Evolutionary conservation across 2,797 vertebrate genomes (phyloP).

Genomic region (Epinephelus malabaricus): DNA sequence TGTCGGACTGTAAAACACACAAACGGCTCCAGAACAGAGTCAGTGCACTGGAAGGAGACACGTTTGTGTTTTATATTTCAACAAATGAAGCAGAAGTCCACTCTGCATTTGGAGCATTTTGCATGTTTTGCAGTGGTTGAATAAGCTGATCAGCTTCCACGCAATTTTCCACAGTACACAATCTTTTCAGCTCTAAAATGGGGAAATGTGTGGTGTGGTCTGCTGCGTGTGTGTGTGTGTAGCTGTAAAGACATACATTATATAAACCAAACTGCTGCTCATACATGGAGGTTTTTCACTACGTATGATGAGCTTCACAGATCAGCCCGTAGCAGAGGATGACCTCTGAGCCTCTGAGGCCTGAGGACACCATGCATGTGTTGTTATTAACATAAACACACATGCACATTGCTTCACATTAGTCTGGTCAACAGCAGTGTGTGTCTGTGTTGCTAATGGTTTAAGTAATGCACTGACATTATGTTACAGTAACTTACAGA

Average conservation of each 20-base stretch:
- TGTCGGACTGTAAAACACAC: slow-evolving; percentile 7
- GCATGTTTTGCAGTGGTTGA: background rate
- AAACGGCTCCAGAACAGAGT: background rate
- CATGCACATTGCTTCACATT: slow-evolving; percentile 1
- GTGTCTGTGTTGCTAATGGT: background rate
- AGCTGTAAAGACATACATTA: background rate
- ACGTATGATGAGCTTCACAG: slow-evolving; percentile 6
- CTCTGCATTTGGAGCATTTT: background rate
- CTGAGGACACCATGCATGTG: background rate
- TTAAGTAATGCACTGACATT: background rate
- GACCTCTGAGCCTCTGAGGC: slow-evolving; percentile 13
- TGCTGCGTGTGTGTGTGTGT: background rate
- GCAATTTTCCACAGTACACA: background rate
- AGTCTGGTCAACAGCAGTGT: background rate
- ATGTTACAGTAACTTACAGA: background rate
- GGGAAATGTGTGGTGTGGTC: background rate
- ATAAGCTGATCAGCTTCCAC: background rate
- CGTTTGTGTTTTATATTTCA: background rate
- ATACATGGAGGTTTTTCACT: background rate
- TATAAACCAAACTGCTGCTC: background rate
- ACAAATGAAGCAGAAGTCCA: background rate
- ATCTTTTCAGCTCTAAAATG: background rate
- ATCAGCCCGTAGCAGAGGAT: slow-evolving; percentile 20
- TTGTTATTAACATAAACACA: slow-evolving; percentile 15
- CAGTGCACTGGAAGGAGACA: background rate